Base-by-base conservation (phyloP, 2,888 invertebrate genomes). In the Nudaria mundana region DNA sequence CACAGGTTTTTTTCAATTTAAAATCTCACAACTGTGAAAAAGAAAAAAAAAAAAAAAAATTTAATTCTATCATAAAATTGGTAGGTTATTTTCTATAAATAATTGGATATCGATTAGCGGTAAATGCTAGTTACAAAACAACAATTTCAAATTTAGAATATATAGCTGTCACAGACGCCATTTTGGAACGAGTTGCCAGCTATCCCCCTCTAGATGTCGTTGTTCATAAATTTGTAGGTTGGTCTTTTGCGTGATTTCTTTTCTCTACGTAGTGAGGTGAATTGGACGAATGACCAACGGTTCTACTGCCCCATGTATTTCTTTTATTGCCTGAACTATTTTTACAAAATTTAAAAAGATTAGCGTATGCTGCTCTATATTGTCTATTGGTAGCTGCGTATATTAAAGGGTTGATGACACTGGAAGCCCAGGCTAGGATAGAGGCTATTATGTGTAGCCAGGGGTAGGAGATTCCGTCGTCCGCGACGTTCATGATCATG, bases 361-460 rank as follows among this genome's bases (percentile, higher is more conserved):
- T 91, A 2, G 83, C 87, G 62, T 92, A 92, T 1, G 92, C 92
- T 1, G 91, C 89, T 45, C 91, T 67, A 70, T 97, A 97, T 63
- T 96, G 95, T 50, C 95, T 91, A 76, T 97, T 97, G 56, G 96
- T 96, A 5, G 94, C 95, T 3, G 97, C 97, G 81, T 97, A 97
- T 52, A 97, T 96, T 48, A 97, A 91, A 0, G 97, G 97, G 81
- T 97, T 97, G 54, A 97, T 91, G 34, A 97, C 96, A 44, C 96
- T 94, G 0, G 97, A 96, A 0, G 95, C 94, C 96, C 97, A 97
- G 0, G 97, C 96, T 50, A 96, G 87, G 35, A 97, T 92, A 0
- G 96, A 96, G 0, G 96, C 95, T 38, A 96, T 87, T 46, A 97
- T 93, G 71, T 97, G 96, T 0, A 96, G 78, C 79, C 92, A 91